Evolutionary conservation across 2,797 vertebrate genomes (phyloP), one percentile per base, ranked within the genome.

Genomic region (Leptodactylus fallax): DNA sequence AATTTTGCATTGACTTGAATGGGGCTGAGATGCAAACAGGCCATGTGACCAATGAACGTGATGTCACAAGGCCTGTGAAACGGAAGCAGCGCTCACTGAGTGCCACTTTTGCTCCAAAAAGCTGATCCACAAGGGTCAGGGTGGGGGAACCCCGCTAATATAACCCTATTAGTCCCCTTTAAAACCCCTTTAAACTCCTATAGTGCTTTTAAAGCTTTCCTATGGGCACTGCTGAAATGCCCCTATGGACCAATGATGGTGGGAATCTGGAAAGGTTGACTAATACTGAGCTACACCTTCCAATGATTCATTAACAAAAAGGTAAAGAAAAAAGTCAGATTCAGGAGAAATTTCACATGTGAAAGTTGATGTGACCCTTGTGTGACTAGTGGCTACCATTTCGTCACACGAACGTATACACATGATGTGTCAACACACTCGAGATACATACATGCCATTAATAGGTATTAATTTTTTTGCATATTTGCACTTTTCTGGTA

Each of bases 331-430:
- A 23, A 25, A 9, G 0, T 25, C 21, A 17, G 47, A 55, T 14
- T 76, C 16, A 17, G 14, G 14, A 17, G 55, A 51, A 49, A 27
- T 21, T 82, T 83, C 81, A 83, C 81, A 53, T 84, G 82, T 74
- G 69, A 84, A 84, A 84, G 67, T 74, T 72, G 27, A 7, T 74
- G 10, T 58, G 67, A 55, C 13, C 19, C 36, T 23, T 71, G 55
- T 45, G 55, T 72, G 72, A 58, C 21, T 74, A 17, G 56, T 16
- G 53, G 55, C 27, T 21, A 11, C 51, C 63, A 71, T 45, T 71
- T 47, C 36, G 47, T 47, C 36, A 49, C 71, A 47, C 74, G n/a
- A 9, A 14, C 23, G 13, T 72, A 71, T 25, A 45, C 25, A n/a
- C 67, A 71, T 71, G 14, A 71, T 17, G 3, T 74, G 82, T 74